Percentiles rank a stretch among this genome's conserved stretches.
These are phyloP conservation scores for Oscheius sp. DNA, from an alignment of 2,888 invertebrate genomes.

Conservation along the genomic window DNA sequence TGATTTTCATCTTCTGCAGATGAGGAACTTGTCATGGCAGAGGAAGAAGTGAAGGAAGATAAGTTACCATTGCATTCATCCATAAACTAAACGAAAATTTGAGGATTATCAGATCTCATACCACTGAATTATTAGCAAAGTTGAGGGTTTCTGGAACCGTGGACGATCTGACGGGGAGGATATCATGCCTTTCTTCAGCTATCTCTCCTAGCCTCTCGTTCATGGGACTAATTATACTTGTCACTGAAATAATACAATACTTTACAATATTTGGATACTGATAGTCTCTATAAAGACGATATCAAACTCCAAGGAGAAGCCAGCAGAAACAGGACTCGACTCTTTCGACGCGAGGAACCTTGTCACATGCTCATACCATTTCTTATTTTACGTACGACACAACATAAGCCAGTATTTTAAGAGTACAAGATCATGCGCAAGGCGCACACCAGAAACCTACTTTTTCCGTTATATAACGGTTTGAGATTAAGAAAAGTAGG, in stretches of 20 bases:
- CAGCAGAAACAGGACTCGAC: slow-evolving; percentile 15
- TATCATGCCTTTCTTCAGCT: slow-evolving; percentile 42
- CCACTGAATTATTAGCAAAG: not conserved
- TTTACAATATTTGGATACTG: too few species aligned
- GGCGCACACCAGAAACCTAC: slow-evolving; percentile 50
- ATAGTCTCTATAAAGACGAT: not conserved
- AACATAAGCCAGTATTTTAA: not conserved
- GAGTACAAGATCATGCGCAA: slow-evolving; percentile 6
- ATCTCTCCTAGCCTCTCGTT: slow-evolving; percentile 55
- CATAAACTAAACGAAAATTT: slow-evolving; percentile 18
- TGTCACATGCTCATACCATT: too few species aligned
- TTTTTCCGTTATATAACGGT: slow-evolving; percentile 59
- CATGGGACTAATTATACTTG: slow-evolving; percentile 52
- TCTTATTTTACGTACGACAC: too few species aligned
- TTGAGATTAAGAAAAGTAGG: slow-evolving; percentile 98
- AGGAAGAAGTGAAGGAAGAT: slow-evolving; percentile 30
- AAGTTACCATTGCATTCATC: slow-evolving; percentile 33
- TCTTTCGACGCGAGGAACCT: too few species aligned
- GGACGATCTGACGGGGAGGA: slow-evolving; percentile 55
- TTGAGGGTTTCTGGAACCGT: slow-evolving; percentile 65
- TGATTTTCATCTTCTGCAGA: slow-evolving; percentile 36
- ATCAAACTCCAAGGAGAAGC: not conserved
- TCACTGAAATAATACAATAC: slow-evolving; percentile 60
- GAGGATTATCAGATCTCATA: too few species aligned
- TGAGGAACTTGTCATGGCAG: slow-evolving; percentile 29